Conservation (phyloP, 2,113 vertebrate species). For the Campylorhamphus procurvoides region DNA sequence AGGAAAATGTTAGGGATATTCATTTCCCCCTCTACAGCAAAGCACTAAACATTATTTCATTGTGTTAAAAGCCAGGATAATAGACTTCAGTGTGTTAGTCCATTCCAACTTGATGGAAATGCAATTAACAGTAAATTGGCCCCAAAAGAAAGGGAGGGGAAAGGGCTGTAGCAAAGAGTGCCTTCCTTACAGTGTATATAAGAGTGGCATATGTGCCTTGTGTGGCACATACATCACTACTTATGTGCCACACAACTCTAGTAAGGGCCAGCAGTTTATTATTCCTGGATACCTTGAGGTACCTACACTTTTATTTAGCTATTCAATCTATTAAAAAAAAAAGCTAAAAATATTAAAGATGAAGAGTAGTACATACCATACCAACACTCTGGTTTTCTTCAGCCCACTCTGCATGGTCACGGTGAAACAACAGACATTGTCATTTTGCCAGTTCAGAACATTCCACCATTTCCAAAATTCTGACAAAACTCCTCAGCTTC, state of each 20-base stretch:
- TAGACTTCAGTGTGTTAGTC: slow-evolving; percentile 5
- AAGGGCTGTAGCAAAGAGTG: background rate
- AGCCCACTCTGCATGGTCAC: accelerated
- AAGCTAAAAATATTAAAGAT: background rate
- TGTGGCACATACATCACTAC: background rate
- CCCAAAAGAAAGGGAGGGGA: background rate
- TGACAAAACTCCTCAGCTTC: background rate
- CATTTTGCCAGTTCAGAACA: background rate
- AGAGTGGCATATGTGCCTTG: too few species aligned
- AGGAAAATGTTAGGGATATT: background rate
- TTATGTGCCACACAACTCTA: accelerated
- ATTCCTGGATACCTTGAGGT: background rate
- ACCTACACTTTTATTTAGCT: background rate
- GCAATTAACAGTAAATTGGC: background rate
- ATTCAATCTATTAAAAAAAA: background rate
- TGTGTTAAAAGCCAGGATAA: slow-evolving; percentile 10
- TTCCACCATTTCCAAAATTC: background rate
- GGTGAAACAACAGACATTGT: background rate
- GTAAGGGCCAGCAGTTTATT: background rate
- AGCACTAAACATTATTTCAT: slow-evolving; percentile 1
- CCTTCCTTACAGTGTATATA: background rate
- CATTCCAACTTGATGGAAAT: background rate
- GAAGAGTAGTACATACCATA: background rate
- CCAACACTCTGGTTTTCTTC: background rate
- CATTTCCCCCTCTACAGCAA: background rate